These are phyloP conservation scores for Drosophila vallismaia DNA, from an alignment of 2,888 invertebrate species.

Conservation along the genomic window DNA sequence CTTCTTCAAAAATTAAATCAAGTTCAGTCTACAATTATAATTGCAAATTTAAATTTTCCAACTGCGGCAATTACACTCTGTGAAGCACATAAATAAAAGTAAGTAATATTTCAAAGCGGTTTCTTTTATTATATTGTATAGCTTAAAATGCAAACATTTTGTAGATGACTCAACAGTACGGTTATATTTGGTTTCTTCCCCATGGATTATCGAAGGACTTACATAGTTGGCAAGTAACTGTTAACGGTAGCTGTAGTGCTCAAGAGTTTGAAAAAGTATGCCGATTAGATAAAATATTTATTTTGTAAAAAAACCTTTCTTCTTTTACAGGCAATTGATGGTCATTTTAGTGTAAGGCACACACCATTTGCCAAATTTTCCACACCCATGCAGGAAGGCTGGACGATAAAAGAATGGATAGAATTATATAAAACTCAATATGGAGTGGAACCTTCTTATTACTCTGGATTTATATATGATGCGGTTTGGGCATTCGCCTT, in stretches of 20 bases:
- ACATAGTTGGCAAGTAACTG: conserved; percentile 85
- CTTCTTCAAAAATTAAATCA: conserved; percentile 87
- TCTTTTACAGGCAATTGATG: conserved; percentile 87
- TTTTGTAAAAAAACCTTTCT: not conserved
- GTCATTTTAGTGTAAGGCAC: conserved; percentile 89
- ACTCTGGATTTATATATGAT: conserved; percentile 91
- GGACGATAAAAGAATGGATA: conserved; percentile 87
- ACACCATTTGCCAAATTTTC: conserved; percentile 87
- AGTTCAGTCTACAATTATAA: conserved; percentile 90
- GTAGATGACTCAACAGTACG: conserved; percentile 88
- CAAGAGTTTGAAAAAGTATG: conserved; percentile 86
- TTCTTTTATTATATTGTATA: too few species aligned
- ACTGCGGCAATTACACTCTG: conserved; percentile 91
- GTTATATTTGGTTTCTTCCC: conserved; percentile 95
- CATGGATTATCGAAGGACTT: conserved; percentile 88
- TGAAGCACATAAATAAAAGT: conserved; percentile 86
- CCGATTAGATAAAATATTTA: too few species aligned
- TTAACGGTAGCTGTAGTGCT: conserved; percentile 85
- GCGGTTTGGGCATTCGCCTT: conserved; percentile 92
- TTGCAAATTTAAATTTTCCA: conserved; percentile 91
- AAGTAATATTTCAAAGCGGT: conserved; percentile 31
- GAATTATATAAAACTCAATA: conserved; percentile 18
- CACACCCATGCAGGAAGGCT: conserved; percentile 86
- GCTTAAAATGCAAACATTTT: conserved; percentile 74
- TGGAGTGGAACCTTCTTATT: conserved; percentile 85